Percentiles rank a stretch among this genome's conserved stretches.
Evolutionary conservation across 2,797 vertebrate species (phyloP).

Genomic region (Tragelaphus eurycerus): DNA sequence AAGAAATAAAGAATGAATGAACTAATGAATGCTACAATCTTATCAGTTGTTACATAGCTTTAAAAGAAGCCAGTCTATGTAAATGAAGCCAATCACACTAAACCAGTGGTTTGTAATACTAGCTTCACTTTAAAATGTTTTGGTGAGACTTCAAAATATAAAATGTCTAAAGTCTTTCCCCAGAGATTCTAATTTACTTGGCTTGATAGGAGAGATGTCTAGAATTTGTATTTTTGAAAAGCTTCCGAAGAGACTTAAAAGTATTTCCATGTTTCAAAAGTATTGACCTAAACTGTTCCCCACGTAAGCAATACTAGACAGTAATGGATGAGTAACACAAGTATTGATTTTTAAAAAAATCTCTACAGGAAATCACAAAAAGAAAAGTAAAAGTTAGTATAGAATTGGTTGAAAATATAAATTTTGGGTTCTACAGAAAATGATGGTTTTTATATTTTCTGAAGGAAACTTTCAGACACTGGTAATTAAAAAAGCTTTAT

Average conservation of each 20-base stretch:
- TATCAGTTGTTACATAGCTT: background rate
- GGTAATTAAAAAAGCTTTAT: background rate
- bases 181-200: background rate
- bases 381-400: background rate
- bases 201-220: background rate
- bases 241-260: background rate
- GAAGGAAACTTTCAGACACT: background rate
- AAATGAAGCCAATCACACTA: background rate
- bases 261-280: background rate
- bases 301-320: background rate
- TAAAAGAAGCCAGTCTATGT: background rate
- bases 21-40: background rate
- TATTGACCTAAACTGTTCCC: background rate
- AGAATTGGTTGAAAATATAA: background rate
- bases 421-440: background rate
- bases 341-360: background rate
- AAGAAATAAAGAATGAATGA: background rate
- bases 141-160: background rate
- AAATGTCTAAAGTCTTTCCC: background rate
- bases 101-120: background rate
- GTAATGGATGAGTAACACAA: background rate
- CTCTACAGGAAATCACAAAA: background rate
- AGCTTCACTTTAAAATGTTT: background rate
- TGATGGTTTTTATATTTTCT: background rate
- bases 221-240: background rate